Base-by-base conservation (phyloP, 2,113 vertebrate species). In the Potamarius usumacintae region DNA sequence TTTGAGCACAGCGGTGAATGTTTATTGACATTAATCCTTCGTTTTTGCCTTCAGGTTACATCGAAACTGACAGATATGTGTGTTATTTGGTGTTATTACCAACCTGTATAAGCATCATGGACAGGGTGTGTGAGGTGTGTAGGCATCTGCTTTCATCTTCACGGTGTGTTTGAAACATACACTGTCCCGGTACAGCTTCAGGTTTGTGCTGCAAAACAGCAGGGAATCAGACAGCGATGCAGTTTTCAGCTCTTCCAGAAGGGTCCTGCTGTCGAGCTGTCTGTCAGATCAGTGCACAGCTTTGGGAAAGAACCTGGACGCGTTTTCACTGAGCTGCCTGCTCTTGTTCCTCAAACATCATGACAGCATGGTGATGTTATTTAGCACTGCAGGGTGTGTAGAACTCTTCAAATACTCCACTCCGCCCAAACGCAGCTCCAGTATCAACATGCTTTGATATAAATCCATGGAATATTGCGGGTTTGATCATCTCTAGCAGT, bases 311-410 rank as follows among this genome's bases (percentile, higher is more conserved):
- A 87, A 83, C 57, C 86, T 87, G 80, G 80, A 67, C 53, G 48
- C n/a, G 20, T 79, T 86, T 67, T 89, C 63, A 80, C 42, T 27
- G 22, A 80, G 82, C 79, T 79, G 80, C 63, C 81, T 86, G 84
- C 83, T 88, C 85, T 88, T 90, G 89, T 90, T 90, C 76, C 52
- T n/a, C 57, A 72, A 72, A 86, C 62, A 90, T 58, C 79, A 89
- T 89, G 86, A 89, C 88, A 88, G 52, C 88, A 89, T 88, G 58
- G n/a, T 9, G 18, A 63, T 83, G 55, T 82, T 88, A 74, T 90
- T 89, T 48, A 74, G 34, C 50, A 80, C 85, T 27, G 85, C 81
- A 34, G 84, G 84, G 84, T 63, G 60, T 83, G 79, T 84, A 77
- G 72, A 76, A 11, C 85, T 89, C 60, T 71, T 83, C 82, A 25